Conservation (phyloP, 2,797 vertebrate genomes). For the Choloepus didactylus region DNA sequence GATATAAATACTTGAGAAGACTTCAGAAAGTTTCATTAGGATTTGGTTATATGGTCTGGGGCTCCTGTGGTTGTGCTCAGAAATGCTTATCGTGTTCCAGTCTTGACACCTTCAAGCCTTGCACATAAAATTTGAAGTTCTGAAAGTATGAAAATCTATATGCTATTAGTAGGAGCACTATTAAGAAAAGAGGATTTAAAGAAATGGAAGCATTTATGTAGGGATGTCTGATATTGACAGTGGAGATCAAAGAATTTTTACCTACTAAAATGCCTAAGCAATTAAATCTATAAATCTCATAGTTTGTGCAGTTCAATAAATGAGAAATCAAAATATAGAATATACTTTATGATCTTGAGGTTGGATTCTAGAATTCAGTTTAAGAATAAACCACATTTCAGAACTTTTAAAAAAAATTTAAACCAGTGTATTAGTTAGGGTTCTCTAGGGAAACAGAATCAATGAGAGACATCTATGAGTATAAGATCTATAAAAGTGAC, state of each 20-base stretch:
- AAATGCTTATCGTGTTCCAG: neutral
- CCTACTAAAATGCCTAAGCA: neutral
- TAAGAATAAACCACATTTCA: neutral
- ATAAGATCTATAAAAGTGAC: too few relatives aligned
- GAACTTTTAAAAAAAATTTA: neutral
- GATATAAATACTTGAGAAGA: neutral
- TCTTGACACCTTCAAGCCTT: neutral
- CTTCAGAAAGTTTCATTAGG: neutral
- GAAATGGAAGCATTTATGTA: neutral
- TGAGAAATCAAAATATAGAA: neutral
- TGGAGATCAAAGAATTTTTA: neutral
- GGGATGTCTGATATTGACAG: neutral
- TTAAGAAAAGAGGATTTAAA: neutral
- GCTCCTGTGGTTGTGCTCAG: neutral
- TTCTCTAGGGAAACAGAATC: too few relatives aligned
- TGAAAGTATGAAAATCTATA: neutral
- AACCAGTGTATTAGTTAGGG: neutral
- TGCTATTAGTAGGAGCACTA: neutral
- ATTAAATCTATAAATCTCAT: conserved; percentile 25
- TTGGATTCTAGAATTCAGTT: neutral
- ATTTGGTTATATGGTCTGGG: neutral
- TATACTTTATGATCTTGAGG: conserved; percentile 15
- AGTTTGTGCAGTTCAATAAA: neutral
- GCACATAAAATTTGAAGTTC: neutral
- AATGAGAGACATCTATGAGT: too few relatives aligned